These are phyloP conservation scores for Sarotherodon lohbergeri DNA, from an alignment of 2,113 vertebrate genomes.

Conservation along the genomic window DNA sequence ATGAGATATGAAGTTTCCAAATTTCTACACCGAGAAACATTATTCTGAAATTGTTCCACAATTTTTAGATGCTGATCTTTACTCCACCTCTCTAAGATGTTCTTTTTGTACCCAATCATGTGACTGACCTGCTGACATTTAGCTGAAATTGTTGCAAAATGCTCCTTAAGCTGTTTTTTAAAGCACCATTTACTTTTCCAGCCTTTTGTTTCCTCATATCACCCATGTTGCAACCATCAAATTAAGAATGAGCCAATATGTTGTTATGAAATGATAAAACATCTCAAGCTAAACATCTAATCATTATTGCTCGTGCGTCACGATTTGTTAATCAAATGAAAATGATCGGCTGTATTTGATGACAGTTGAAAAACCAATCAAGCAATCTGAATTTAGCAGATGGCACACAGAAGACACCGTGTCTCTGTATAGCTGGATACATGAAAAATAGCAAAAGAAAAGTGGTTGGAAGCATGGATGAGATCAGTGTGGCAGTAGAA, in stretches of 20 bases:
- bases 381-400: neutral
- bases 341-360: neutral
- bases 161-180: neutral
- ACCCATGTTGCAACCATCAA: neutral
- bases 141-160: neutral
- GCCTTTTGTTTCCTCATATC: neutral
- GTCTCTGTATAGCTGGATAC: neutral
- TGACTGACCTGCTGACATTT: neutral
- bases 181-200: neutral
- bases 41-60: neutral
- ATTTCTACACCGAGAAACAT: neutral
- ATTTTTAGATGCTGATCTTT: neutral
- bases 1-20: neutral
- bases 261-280: neutral
- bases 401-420: neutral
- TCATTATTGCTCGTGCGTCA: neutral
- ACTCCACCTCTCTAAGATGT: neutral
- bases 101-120: neutral
- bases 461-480: neutral
- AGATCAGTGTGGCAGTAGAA: neutral
- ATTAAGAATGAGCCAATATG: neutral
- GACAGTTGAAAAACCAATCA: neutral
- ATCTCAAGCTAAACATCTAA: neutral
- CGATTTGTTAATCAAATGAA: neutral
- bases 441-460: neutral